phyloP scores from a whole-genome alignment of 2,888 invertebrate genomes.

The Branchinecta sandiegonensis region DNA sequence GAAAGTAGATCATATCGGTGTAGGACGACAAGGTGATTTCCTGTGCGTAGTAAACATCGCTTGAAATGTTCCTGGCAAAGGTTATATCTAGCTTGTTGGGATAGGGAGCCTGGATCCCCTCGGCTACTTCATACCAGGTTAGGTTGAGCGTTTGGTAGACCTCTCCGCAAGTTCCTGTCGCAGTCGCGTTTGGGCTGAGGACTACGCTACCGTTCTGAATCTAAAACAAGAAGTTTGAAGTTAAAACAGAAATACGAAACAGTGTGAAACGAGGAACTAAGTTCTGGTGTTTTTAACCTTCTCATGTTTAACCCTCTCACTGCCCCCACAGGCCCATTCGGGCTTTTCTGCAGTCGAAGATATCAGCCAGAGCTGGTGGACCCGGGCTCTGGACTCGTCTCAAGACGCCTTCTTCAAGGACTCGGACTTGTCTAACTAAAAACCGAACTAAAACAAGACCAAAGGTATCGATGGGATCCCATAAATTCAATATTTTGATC shows the following conservation, averaged over 20 bases:
- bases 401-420: no score
- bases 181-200: slow-evolving; percentile 31
- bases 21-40: slow-evolving; percentile 29
- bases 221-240: slow-evolving; percentile 30
- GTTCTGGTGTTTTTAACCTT: no score
- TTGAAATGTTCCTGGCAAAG: slow-evolving; percentile 36
- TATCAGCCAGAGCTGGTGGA: no score
- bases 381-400: no score
- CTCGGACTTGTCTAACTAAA: no score
- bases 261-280: no score
- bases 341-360: no score
- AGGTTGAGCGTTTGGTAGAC: slow-evolving; percentile 33
- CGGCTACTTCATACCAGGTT: slow-evolving; percentile 35
- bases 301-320: no score
- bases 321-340: no score
- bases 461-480: no score
- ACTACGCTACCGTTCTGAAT: slow-evolving; percentile 33
- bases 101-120: slow-evolving; percentile 24
- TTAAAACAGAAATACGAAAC: neutral
- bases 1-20: slow-evolving; percentile 33
- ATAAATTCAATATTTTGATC: no score
- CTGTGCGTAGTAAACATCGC: slow-evolving; percentile 24
- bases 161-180: slow-evolving; percentile 36
- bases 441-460: no score
- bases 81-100: slow-evolving; percentile 34